Evolutionary conservation across 2,888 invertebrate species (phyloP).

Genomic region (Trichacis sp.): DNA sequence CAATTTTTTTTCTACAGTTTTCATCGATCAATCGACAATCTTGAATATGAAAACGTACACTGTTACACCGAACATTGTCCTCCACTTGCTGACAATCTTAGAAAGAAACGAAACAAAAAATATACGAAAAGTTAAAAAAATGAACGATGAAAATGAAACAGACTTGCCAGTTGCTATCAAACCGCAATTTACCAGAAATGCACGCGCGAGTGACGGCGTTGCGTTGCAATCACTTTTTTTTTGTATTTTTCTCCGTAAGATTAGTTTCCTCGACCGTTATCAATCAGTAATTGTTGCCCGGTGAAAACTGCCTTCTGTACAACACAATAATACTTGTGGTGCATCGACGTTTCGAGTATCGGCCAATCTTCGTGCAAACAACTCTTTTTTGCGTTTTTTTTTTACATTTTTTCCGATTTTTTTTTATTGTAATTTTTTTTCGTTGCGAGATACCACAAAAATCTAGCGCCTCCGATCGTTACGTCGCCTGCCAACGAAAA

Average conservation of each 20-base stretch:
- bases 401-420: neutral
- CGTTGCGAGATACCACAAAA: slow-evolving; percentile 32
- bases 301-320: slow-evolving; percentile 79
- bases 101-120: neutral
- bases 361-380: slow-evolving; percentile 54
- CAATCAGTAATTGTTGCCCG: slow-evolving; percentile 77
- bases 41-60: slow-evolving; percentile 41
- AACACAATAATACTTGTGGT: slow-evolving; percentile 69
- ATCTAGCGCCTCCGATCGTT: slow-evolving; percentile 2
- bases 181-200: slow-evolving; percentile 30
- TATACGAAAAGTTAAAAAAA: slow-evolving; percentile 16
- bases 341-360: slow-evolving; percentile 59
- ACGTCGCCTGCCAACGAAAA: slow-evolving; percentile 24
- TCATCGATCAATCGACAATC: slow-evolving; percentile 38
- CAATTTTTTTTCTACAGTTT: no score
- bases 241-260: slow-evolving; percentile 72
- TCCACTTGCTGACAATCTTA: slow-evolving; percentile 19
- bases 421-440: slow-evolving; percentile 9
- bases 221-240: slow-evolving; percentile 59
- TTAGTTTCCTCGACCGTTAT: slow-evolving; percentile 73
- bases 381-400: slow-evolving; percentile 10
- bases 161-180: slow-evolving; percentile 5
- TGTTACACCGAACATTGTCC: slow-evolving; percentile 40
- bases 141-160: slow-evolving; percentile 12
- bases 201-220: slow-evolving; percentile 28